A percentile compares a stretch with the other conserved stretches of the same genome.
These are phyloP conservation scores for Drosophila azteca DNA, from an alignment of 1,140 invertebrate species.

Conservation along the genomic window DNA sequence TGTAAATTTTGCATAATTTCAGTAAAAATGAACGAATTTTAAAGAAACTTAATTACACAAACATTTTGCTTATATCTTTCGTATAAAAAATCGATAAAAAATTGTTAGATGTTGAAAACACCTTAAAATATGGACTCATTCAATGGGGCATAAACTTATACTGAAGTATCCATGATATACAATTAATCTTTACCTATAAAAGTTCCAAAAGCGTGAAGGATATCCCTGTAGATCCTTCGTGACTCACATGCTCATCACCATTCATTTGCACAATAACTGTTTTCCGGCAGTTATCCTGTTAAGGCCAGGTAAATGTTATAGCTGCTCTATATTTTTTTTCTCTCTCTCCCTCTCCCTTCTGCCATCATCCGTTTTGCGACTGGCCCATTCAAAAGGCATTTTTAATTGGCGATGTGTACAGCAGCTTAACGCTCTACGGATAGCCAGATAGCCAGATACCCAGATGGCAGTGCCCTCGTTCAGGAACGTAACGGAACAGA, in stretches of 20 bases:
- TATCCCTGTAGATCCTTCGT: too few relatives aligned
- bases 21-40: not conserved
- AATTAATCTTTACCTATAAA: too few relatives aligned
- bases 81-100: too few relatives aligned
- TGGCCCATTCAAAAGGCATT: slow-evolving; percentile 71
- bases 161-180: too few relatives aligned
- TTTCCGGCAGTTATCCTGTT: slow-evolving; percentile 41
- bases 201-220: too few relatives aligned
- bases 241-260: slow-evolving; percentile 5
- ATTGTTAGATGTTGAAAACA: too few relatives aligned
- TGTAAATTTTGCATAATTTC: too few relatives aligned
- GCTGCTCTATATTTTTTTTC: slow-evolving; percentile 18
- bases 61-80: too few relatives aligned
- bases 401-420: slow-evolving; percentile 70
- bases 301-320: slow-evolving; percentile 62
- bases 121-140: too few relatives aligned
- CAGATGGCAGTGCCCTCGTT: not conserved
- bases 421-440: slow-evolving; percentile 57
- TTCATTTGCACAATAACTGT: slow-evolving; percentile 1
- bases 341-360: not conserved
- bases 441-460: slow-evolving; percentile 9
- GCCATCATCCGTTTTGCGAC: slow-evolving; percentile 28
- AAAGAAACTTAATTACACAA: not conserved
- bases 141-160: too few relatives aligned
- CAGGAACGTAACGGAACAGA: too few relatives aligned